A percentile compares a stretch with the other conserved stretches of the same genome.
These are phyloP conservation scores for Eilema depressum DNA, from an alignment of 2,888 invertebrate species.

Conservation along the genomic window DNA sequence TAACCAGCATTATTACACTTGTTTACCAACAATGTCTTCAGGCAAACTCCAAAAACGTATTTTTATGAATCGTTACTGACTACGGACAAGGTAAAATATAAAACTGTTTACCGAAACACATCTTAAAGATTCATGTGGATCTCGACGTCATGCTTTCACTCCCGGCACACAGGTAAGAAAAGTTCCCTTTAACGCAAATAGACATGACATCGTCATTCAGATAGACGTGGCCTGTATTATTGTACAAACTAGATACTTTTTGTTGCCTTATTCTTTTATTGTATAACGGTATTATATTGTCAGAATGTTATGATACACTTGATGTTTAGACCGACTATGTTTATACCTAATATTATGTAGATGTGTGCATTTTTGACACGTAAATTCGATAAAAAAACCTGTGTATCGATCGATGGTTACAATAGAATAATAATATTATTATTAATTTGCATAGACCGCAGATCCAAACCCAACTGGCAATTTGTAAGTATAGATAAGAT, in stretches of 20 bases:
- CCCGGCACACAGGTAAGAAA: slow-evolving; percentile 71
- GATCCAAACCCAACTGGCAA: no score
- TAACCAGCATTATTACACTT: slow-evolving; percentile 9
- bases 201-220: slow-evolving; percentile 81
- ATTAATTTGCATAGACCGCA: no score
- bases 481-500: no score
- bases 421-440: no score
- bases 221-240: slow-evolving; percentile 57
- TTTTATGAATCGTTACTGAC: slow-evolving; percentile 33
- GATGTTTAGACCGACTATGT: not conserved
- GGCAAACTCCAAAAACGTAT: slow-evolving; percentile 28
- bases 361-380: no score
- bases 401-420: not conserved
- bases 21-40: slow-evolving; percentile 26
- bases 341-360: not conserved
- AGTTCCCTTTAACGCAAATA: slow-evolving; percentile 79
- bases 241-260: slow-evolving; percentile 34
- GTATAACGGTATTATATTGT: not conserved
- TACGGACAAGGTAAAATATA: slow-evolving; percentile 55
- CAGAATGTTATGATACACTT: not conserved
- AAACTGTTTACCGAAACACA: slow-evolving; percentile 69
- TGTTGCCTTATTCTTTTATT: not conserved
- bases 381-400: not conserved
- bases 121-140: slow-evolving; percentile 72
- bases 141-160: slow-evolving; percentile 71